Conservation (phyloP, 2,888 invertebrate genomes). For the Acronicta leporina region DNA sequence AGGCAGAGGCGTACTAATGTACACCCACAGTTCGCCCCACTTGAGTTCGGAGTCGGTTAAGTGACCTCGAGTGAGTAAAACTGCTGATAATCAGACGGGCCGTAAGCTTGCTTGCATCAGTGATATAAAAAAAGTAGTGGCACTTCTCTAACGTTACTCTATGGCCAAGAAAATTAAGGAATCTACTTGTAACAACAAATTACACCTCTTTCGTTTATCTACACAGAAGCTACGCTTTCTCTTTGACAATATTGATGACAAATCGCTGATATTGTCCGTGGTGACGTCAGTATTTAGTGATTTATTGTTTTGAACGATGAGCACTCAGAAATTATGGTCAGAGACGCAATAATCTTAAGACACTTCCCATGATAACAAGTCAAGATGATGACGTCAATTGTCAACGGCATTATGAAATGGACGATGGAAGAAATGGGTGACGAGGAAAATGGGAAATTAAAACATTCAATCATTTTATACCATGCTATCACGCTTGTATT, state of each 20-base stretch:
- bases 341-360: slow-evolving; percentile 4
- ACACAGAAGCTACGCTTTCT: slow-evolving; percentile 71
- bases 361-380: slow-evolving; percentile 32
- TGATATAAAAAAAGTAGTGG: not conserved
- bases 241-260: slow-evolving; percentile 52
- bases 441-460: not conserved
- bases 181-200: slow-evolving; percentile 58
- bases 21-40: too few relatives aligned
- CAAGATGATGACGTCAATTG: slow-evolving; percentile 13
- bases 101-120: too few relatives aligned
- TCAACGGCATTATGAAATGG: slow-evolving; percentile 7
- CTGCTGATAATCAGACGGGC: too few relatives aligned
- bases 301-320: slow-evolving; percentile 32
- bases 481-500: too few relatives aligned
- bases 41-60: too few relatives aligned
- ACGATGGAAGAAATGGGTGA: not conserved
- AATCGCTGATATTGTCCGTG: slow-evolving; percentile 46
- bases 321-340: slow-evolving; percentile 34
- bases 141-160: slow-evolving; percentile 57
- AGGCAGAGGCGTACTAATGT: too few relatives aligned
- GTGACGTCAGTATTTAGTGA: slow-evolving; percentile 43
- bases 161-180: slow-evolving; percentile 67
- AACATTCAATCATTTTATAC: too few relatives aligned
- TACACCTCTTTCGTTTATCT: slow-evolving; percentile 72
- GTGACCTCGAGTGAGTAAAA: too few relatives aligned